Evolutionary conservation across 2,113 vertebrate species (phyloP).

Genomic region (Oreochromis niloticus): DNA sequence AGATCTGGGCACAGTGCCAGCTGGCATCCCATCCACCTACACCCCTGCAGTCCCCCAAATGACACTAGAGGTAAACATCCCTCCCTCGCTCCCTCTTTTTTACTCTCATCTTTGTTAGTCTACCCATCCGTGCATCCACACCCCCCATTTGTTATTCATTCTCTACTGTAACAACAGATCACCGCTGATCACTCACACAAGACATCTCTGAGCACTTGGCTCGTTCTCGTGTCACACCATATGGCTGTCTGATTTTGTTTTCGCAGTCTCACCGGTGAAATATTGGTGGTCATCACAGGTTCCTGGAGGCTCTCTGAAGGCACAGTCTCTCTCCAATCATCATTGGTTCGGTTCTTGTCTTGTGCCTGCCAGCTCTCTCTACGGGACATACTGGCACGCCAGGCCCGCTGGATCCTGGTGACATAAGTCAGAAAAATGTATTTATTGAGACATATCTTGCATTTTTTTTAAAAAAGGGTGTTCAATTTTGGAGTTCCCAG

Average conservation of each 20-base stretch:
- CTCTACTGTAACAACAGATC: background rate
- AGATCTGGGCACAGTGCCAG: slow-evolving; percentile 59
- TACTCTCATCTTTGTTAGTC: slow-evolving; percentile 25
- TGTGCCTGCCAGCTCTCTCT: slow-evolving; percentile 15
- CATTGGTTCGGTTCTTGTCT: background rate
- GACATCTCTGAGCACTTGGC: background rate
- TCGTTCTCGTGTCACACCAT: background rate
- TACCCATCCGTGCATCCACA: background rate
- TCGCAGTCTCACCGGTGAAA: slow-evolving; percentile 47
- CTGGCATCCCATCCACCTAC: slow-evolving; percentile 38
- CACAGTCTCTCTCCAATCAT: background rate
- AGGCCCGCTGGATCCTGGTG: slow-evolving; percentile 69
- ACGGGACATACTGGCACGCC: slow-evolving; percentile 56
- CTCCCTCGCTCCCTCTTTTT: slow-evolving; percentile 18
- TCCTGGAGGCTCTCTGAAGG: slow-evolving; percentile 23
- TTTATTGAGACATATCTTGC: background rate
- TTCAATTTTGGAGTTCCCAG: background rate
- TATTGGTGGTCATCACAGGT: slow-evolving; percentile 14
- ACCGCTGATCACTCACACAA: background rate
- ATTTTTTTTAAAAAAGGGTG: background rate
- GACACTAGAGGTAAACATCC: slow-evolving; percentile 58
- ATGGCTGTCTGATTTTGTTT: background rate
- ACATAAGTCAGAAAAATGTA: background rate
- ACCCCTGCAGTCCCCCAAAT: slow-evolving; percentile 51
- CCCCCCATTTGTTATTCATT: background rate